A percentile compares a stretch with the other conserved stretches of the same genome.
These are phyloP conservation scores for Thysanoteuthis rhombus DNA, from an alignment of 2,888 invertebrate species.

Conservation along the genomic window DNA sequence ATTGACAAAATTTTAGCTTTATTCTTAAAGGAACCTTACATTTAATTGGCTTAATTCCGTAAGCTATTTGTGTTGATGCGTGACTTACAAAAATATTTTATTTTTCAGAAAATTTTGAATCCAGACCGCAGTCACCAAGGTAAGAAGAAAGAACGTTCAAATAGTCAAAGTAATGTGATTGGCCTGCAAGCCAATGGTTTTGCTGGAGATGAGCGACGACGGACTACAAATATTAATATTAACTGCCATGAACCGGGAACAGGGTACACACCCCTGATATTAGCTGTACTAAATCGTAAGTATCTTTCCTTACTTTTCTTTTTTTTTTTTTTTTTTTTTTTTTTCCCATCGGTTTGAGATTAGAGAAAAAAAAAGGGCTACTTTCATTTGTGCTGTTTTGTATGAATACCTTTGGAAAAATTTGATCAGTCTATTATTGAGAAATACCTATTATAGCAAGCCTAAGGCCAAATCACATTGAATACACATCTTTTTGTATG, in stretches of 20 bases:
- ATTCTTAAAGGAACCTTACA: too few species aligned
- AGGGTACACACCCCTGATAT: constrained; percentile 53
- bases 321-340: too few species aligned
- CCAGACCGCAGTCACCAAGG: constrained; percentile 45
- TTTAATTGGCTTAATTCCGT: background rate
- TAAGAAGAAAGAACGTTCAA: constrained; percentile 35
- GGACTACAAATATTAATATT: constrained; percentile 42
- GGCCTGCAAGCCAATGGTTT: background rate
- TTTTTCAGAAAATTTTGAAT: constrained; percentile 47
- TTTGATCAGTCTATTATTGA: too few species aligned
- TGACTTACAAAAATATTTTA: background rate
- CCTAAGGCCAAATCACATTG: too few species aligned
- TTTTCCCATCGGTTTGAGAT: background rate
- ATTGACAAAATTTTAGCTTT: too few species aligned
- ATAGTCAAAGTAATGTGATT: constrained; percentile 16
- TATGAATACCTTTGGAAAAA: too few species aligned
- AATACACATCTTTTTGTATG: too few species aligned
- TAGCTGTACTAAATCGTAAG: constrained; percentile 53
- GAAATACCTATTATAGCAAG: too few species aligned
- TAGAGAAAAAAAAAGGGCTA: background rate
- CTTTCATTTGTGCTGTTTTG: too few species aligned
- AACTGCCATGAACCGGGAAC: constrained; percentile 49
- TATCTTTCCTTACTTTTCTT: too few species aligned
- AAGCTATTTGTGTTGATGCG: background rate
- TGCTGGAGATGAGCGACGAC: background rate